phyloP scores from a whole-genome alignment of 2,113 vertebrate genomes.

The Bos javanicus region DNA sequence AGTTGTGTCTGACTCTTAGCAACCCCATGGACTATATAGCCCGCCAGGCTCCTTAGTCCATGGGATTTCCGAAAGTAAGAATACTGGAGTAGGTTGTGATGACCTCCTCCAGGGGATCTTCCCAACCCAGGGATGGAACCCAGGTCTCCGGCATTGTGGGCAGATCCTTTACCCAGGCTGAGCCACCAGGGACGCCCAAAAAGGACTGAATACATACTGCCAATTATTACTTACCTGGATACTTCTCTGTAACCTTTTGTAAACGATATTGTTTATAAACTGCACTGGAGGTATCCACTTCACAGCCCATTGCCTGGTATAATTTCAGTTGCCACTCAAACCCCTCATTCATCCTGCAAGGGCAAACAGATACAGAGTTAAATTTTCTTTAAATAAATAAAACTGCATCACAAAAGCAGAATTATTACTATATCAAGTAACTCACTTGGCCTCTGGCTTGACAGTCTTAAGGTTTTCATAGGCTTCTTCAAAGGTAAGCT shows the following conservation, averaged over 20 bases:
- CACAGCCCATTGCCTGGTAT: constrained; percentile 89
- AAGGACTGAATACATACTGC: neutral
- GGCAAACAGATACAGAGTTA: neutral
- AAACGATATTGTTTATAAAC: constrained; percentile 93
- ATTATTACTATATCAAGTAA: neutral
- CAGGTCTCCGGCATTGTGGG: neutral
- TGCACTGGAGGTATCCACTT: constrained; percentile 85
- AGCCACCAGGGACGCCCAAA: neutral
- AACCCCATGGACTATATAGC: neutral
- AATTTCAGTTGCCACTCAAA: constrained; percentile 90
- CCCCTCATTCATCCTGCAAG: constrained; percentile 88
- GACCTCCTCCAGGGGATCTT: neutral
- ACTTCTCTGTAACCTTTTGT: constrained; percentile 87
- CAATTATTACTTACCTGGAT: constrained; percentile 81
- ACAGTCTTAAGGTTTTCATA: constrained; percentile 83
- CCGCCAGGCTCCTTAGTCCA: neutral
- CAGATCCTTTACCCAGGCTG: neutral
- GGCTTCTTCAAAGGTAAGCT: constrained; percentile 85
- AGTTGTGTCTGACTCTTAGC: neutral
- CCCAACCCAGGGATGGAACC: neutral
- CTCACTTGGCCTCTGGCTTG: constrained; percentile 89
- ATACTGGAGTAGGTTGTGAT: neutral
- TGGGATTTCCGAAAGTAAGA: neutral
- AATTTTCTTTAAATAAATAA: neutral
- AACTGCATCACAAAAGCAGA: neutral